Evolutionary conservation across 2,888 invertebrate species (phyloP).

Genomic region (Sesia bembeciformis): DNA sequence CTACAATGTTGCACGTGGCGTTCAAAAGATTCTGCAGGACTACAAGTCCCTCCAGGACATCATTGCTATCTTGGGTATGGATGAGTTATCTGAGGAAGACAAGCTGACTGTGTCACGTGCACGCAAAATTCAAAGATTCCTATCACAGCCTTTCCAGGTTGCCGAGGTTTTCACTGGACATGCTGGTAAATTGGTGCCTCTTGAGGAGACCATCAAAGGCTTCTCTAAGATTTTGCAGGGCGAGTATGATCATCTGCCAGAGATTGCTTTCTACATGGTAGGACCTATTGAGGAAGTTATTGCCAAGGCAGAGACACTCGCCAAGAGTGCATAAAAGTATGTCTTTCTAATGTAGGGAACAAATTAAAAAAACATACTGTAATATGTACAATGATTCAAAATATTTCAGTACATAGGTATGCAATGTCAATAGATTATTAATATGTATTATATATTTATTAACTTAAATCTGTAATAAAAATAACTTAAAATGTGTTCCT

Average conservation of each 20-base stretch:
- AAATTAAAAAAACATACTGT: too few relatives aligned
- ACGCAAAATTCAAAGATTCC: conserved; percentile 94
- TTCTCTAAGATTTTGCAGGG: conserved; percentile 86
- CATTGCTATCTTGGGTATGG: conserved; percentile 96
- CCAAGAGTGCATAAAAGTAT: conserved; percentile 41
- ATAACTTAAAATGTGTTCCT: too few relatives aligned
- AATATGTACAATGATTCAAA: too few relatives aligned
- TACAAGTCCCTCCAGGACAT: conserved; percentile 87
- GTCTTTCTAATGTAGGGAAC: too few relatives aligned
- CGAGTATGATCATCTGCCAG: conserved; percentile 89
- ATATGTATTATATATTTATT: too few relatives aligned
- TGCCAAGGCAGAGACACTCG: conserved; percentile 86
- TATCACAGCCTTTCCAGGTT: conserved; percentile 94
- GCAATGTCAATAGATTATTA: too few relatives aligned
- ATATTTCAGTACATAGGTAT: too few relatives aligned
- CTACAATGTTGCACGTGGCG: conserved; percentile 91
- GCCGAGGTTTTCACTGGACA: conserved; percentile 97
- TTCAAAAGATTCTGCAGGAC: conserved; percentile 93
- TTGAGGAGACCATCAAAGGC: conserved; percentile 90
- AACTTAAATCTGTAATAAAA: too few relatives aligned
- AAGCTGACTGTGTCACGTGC: conserved; percentile 95
- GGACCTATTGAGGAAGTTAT: conserved; percentile 90
- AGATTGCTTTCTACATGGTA: conserved; percentile 93
- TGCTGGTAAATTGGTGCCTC: conserved; percentile 90
- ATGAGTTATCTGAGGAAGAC: conserved; percentile 95